phyloP scores from a whole-genome alignment of 2,113 vertebrate genomes.

The Pongo pygmaeus region DNA sequence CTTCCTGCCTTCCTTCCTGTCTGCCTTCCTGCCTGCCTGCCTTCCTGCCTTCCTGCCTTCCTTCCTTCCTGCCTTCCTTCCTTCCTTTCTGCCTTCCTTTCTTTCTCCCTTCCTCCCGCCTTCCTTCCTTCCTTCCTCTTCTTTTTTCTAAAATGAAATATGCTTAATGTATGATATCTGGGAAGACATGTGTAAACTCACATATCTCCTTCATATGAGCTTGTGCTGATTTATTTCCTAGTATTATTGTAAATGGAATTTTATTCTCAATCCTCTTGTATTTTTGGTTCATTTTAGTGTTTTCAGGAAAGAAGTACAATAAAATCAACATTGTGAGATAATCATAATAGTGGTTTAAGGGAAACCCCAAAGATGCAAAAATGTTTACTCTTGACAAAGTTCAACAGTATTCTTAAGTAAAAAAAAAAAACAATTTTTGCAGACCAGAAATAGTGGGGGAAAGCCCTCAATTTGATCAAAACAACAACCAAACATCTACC shows the following conservation, averaged over 20 bases:
- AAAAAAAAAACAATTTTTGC: background rate
- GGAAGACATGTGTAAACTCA: background rate
- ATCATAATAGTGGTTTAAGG: background rate
- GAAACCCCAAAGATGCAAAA: background rate
- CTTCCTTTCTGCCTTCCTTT: fast-evolving
- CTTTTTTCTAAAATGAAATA: background rate
- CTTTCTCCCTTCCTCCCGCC: no score
- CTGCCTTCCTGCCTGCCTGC: fast-evolving
- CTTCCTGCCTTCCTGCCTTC: no score
- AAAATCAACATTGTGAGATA: background rate
- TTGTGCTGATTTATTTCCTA: background rate
- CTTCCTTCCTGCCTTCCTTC: fast-evolving
- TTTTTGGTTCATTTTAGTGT: background rate
- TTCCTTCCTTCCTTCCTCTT: fast-evolving
- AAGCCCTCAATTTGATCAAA: background rate
- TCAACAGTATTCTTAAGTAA: background rate
- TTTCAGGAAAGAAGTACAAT: background rate
- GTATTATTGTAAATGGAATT: background rate
- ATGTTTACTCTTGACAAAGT: background rate
- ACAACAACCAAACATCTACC: background rate
- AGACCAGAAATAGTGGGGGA: background rate
- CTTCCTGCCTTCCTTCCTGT: fast-evolving
- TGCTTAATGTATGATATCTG: background rate
- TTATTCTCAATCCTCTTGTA: background rate
- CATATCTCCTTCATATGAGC: background rate